Percentiles rank a stretch among this genome's conserved stretches.
Conservation (phyloP, 2,888 invertebrate genomes). For the Trypoxylon attenuatum region DNA sequence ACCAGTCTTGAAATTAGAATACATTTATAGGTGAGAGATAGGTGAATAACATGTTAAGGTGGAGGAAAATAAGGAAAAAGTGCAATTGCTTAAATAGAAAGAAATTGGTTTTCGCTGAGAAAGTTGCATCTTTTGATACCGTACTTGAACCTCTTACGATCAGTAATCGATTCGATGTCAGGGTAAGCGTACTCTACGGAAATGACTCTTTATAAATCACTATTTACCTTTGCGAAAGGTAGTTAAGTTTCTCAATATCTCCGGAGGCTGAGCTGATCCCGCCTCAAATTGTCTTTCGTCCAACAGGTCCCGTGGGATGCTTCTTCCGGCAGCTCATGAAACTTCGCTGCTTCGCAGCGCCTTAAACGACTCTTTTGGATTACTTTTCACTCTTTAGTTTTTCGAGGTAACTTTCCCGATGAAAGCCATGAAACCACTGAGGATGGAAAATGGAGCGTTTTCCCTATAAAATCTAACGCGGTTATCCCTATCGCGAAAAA, state of each 20-base stretch:
- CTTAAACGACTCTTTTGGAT: slow-evolving; percentile 15
- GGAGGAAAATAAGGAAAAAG: too few species aligned
- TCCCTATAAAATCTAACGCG: neutral
- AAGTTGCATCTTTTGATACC: too few species aligned
- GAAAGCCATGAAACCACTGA: neutral
- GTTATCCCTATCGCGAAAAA: too few species aligned
- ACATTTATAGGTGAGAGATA: neutral
- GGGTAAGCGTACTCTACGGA: too few species aligned
- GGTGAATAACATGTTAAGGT: too few species aligned
- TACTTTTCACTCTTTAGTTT: slow-evolving; percentile 4
- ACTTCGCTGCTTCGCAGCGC: neutral
- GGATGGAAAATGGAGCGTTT: neutral
- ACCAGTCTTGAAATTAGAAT: neutral
- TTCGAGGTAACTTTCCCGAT: neutral
- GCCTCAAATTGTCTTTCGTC: slow-evolving; percentile 7
- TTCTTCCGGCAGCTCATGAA: neutral
- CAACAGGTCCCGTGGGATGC: neutral
- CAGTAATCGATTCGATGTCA: too few species aligned
- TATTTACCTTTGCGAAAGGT: neutral
- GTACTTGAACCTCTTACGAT: too few species aligned
- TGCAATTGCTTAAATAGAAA: too few species aligned
- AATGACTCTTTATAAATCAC: neutral
- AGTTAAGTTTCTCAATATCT: neutral
- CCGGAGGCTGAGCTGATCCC: neutral
- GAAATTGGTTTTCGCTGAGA: too few species aligned